A percentile compares a stretch with the other conserved stretches of the same genome.
Conservation (phyloP, 2,888 invertebrate genomes). For the Chrysolina americana region DNA sequence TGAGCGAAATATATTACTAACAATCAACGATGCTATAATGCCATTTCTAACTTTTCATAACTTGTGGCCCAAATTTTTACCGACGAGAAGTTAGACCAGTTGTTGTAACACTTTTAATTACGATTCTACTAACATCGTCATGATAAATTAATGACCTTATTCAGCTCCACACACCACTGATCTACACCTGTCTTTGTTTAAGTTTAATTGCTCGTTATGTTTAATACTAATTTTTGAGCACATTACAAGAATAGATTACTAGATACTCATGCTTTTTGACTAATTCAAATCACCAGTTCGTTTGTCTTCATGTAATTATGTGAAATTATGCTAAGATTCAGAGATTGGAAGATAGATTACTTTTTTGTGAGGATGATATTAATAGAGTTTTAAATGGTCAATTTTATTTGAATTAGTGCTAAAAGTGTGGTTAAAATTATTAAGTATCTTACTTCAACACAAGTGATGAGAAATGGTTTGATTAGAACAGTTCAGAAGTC, state of each 20-base stretch:
- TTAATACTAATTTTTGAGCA: constrained; percentile 46
- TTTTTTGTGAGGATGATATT: constrained; percentile 23
- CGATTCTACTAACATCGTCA: no score
- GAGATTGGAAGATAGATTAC: constrained; percentile 23
- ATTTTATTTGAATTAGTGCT: constrained; percentile 3
- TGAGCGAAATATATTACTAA: no score
- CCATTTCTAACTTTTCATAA: no score
- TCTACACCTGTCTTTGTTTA: constrained; percentile 56
- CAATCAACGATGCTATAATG: no score
- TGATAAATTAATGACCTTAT: no score
- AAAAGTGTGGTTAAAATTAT: neutral
- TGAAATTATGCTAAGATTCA: constrained; percentile 26
- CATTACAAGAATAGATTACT: constrained; percentile 28
- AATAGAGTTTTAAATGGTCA: constrained; percentile 1
- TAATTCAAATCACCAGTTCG: constrained; percentile 24
- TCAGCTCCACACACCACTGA: constrained; percentile 33
- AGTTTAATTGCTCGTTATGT: constrained; percentile 54
- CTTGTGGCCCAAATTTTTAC: no score
- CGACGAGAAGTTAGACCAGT: no score
- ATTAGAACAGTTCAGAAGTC: no score
- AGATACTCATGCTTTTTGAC: neutral
- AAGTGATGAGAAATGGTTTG: no score
- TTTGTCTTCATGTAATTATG: constrained; percentile 28
- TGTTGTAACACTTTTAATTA: no score
- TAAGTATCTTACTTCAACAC: neutral